phyloP scores from a whole-genome alignment of 23 tunicate genomes.

The Clavelina lepadiformis region DNA sequence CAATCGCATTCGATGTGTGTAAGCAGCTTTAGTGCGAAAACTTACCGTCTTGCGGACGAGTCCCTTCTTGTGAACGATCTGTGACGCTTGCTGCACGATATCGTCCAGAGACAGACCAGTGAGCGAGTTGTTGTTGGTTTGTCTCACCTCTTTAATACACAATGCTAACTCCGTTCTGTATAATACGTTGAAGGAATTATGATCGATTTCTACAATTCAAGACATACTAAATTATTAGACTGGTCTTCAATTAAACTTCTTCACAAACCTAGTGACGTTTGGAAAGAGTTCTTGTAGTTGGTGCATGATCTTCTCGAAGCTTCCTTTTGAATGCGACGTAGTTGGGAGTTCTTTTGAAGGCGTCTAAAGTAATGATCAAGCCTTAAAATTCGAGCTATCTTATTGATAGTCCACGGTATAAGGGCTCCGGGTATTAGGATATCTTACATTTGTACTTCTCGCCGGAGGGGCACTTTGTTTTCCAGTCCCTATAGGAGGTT shows the following conservation, averaged over 20 bases:
- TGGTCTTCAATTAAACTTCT: too few relatives aligned
- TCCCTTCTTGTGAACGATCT: slow-evolving; percentile 13
- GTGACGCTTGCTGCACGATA: slow-evolving; percentile 47
- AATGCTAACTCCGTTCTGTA: slow-evolving; percentile 28
- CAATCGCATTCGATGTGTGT: background rate
- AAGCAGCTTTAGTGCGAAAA: background rate
- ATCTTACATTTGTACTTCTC: too few relatives aligned
- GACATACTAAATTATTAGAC: background rate
- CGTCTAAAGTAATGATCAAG: background rate
- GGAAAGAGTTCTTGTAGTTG: slow-evolving; percentile 24
- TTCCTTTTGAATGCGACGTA: slow-evolving; percentile 37
- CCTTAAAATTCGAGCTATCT: too few relatives aligned
- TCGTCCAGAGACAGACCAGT: slow-evolving; percentile 49
- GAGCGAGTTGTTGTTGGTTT: slow-evolving; percentile 47
- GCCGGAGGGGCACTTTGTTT: slow-evolving; percentile 3
- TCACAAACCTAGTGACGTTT: slow-evolving; percentile 21
- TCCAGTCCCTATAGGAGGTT: slow-evolving; percentile 25
- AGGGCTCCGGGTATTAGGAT: too few relatives aligned
- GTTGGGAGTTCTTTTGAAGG: background rate
- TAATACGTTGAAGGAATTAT: background rate
- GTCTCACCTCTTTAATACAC: slow-evolving; percentile 43
- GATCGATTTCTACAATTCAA: background rate
- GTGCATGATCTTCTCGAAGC: slow-evolving; percentile 45
- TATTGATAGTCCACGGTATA: too few relatives aligned
- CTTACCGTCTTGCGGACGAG: background rate